Conservation (phyloP, 2,888 invertebrate genomes). For the Polylopha cassiicola region DNA sequence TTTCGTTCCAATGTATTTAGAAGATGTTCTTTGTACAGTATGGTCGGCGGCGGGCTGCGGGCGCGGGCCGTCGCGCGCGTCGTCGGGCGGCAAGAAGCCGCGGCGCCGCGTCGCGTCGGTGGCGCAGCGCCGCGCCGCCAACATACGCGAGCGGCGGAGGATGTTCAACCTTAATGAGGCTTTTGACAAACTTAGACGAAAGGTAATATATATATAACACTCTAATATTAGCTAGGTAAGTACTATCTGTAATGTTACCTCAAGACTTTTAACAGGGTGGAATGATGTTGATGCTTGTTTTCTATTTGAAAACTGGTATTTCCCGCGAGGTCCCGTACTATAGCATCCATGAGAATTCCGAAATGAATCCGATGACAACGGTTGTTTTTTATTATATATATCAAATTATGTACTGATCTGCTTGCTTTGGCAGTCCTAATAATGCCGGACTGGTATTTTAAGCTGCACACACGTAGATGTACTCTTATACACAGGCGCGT, state of each 20-base stretch:
- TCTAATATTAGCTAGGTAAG: constrained; percentile 14
- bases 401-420: too few relatives aligned
- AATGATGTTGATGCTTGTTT: too few relatives aligned
- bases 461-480: too few relatives aligned
- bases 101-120: constrained; percentile 92
- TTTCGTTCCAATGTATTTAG: constrained; percentile 17
- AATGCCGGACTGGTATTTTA: too few relatives aligned
- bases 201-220: constrained; percentile 68
- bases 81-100: constrained; percentile 83
- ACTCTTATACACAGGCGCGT: too few relatives aligned
- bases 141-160: constrained; percentile 92
- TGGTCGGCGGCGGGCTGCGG: constrained; percentile 67
- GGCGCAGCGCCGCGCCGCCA: constrained; percentile 93
- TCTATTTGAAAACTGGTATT: too few relatives aligned
- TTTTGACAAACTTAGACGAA: constrained; percentile 93
- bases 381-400: too few relatives aligned
- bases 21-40: constrained; percentile 40
- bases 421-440: too few relatives aligned
- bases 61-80: constrained; percentile 52
- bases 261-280: too few relatives aligned
- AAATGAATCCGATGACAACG: too few relatives aligned
- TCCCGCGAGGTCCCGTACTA: too few relatives aligned
- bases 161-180: constrained; percentile 98
- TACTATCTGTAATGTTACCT: not conserved
- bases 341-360: too few relatives aligned